Conservation (phyloP, 2,888 invertebrate species). For the Plagodis dolabraria region DNA sequence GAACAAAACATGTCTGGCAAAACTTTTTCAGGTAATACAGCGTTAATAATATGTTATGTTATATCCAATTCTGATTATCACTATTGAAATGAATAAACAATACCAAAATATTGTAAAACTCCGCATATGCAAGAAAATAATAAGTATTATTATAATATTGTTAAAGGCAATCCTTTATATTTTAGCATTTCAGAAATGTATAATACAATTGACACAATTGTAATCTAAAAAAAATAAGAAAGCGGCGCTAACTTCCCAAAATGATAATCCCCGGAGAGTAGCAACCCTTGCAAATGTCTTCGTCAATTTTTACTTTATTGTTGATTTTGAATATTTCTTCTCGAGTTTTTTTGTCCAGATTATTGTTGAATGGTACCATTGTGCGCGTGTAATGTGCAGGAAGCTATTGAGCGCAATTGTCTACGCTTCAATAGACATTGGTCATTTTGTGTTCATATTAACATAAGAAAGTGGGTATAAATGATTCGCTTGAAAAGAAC, state of each 20-base stretch:
- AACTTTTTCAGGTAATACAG: too few species aligned
- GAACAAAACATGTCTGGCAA: too few species aligned
- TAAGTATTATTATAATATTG: not conserved
- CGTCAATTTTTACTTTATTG: conserved; percentile 36
- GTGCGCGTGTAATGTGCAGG: conserved; percentile 68
- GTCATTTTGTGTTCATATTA: conserved; percentile 54
- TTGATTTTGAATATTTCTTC: conserved; percentile 38
- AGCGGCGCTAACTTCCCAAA: conserved; percentile 72
- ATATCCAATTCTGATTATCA: too few species aligned
- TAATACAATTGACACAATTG: conserved; percentile 50
- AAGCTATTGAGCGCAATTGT: conserved; percentile 74
- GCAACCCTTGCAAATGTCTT: conserved; percentile 52
- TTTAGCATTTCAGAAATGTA: conserved; percentile 3
- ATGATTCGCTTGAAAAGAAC: conserved; percentile 39
- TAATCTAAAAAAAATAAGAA: conserved; percentile 38
- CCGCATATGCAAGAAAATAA: too few species aligned
- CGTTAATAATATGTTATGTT: too few species aligned
- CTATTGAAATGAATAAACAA: not conserved
- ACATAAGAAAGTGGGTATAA: conserved; percentile 53
- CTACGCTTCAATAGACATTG: conserved; percentile 57
- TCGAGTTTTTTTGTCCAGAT: conserved; percentile 52
- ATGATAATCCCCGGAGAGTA: conserved; percentile 68
- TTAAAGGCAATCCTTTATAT: too few species aligned
- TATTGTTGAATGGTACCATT: conserved; percentile 68
- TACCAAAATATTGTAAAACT: not conserved